Evolutionary conservation across 2,888 invertebrate species (phyloP), one percentile per base, ranked within the genome.

Genomic region (Nomada goodeniana): DNA sequence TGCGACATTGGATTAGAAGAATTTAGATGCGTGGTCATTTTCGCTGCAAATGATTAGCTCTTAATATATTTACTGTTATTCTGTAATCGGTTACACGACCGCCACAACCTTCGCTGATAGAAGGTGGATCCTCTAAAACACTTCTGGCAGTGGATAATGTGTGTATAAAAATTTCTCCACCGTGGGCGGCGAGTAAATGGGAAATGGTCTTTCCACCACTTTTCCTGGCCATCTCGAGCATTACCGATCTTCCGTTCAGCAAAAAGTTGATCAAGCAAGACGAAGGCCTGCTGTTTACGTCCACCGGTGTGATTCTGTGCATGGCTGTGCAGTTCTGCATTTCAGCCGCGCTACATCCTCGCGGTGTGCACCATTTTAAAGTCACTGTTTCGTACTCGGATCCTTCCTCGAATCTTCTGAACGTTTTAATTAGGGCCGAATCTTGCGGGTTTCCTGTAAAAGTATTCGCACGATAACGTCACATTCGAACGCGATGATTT

Each of bases 191-290:
- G 69, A 99, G 93, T 91, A 99, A 96, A 94, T 99, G 99, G 0
- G 98, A 98, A 42, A 98, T 97, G 0, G 98, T 96, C 92, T 98
- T 97, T 0, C 97, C 97, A 2, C 97, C 97, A 18, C 96, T 95
- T 94, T 98, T 98, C 85, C 96, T 95, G 0, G 97, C 98, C 95
- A 98, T 97, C 94, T 99, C 99, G 67, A 99, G 94, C 95, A 98
- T 96, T 18, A 98, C 98, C 0, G 97, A 97, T n/a, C 98, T 95
- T 13, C 99, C 99, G 91, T 98, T 98, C 0, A 99, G 95, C n/a
- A 99, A 94, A 94, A 99, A 99, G 94, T 99, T 99, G 64, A 99
- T 99, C 70, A 99, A 95, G 93, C 99, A 99, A 0, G 99, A 98
- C 0, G 99, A 99, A 0, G 99, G 99, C 0, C 99, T 95, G 26